Conservation (phyloP, 2,113 vertebrate species). For the Danio rerio region GRCz12tu NC_133183.1:25660501-25661000, state of each 20-base stretch:
- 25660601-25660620: constrained; percentile 77
- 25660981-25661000: background rate
- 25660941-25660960: background rate
- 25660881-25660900: background rate
- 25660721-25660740: constrained; percentile 29
- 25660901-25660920: background rate
- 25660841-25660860: background rate
- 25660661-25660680: constrained; percentile 70
- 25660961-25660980: background rate
- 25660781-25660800: background rate
- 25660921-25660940: background rate
- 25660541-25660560: constrained; percentile 67
- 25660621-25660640: constrained; percentile 57
- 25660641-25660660: constrained; percentile 68
- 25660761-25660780: constrained; percentile 34
- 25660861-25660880: background rate
- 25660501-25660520: constrained; percentile 54
- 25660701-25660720: constrained; percentile 33
- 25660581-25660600: constrained; percentile 68
- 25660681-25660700: constrained; percentile 72
- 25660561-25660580: constrained; percentile 79
- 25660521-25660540: constrained; percentile 63
- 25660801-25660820: background rate
- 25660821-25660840: constrained; percentile 14
- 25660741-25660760: constrained; percentile 37